Base-by-base conservation (phyloP, 2,888 invertebrate genomes). In the Aphidoletes aphidimyza region DNA sequence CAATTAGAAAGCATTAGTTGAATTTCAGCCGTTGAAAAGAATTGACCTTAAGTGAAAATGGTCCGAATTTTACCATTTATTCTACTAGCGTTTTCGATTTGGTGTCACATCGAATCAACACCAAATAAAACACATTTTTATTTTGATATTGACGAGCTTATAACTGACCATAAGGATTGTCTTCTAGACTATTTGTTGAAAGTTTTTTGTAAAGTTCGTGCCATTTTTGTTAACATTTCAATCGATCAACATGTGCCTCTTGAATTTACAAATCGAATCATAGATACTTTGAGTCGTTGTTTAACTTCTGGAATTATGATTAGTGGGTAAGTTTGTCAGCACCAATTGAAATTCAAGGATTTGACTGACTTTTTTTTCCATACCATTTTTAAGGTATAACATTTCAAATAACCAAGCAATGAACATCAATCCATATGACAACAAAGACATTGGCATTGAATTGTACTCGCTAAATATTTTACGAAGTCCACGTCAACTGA, bases 401-500 rank as follows among this genome's bases (percentile, higher is more conserved):
- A 30, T 26, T 69, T 69, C 69, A 0, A 37, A 37, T 37, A n/a
- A 37, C 2, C 34, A 69, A 30, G 6, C 36, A n/a, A n/a, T 81
- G 1, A 22, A 81, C 6, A n/a, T 81, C n/a, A 81, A 81, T n/a
- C 81, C 37, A 36, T 81, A 37, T 37, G 81, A 36, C 19, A 22
- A 19, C 9, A 39, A 84, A 30, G 54, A 54, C 36, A 47, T 78
- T 30, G 49, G 83, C 22, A 39, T 83, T 17, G 45, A 83, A 54
- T 39, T 49, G 0, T 84, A 78, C 39, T 45, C 36, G 5, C 37
- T 84, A 14, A 84, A 83, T 30, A 49, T 84, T 9, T 11, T 84
- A 17, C 36, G 14, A n/a, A 30, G 14, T 3, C n/a, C 83, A 22
- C 6, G 37, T 1, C 83, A 84, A 1, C 85, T 90, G 11, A 87